Conservation (phyloP, 2,797 vertebrate genomes). For the Cuniculus paca region DNA sequence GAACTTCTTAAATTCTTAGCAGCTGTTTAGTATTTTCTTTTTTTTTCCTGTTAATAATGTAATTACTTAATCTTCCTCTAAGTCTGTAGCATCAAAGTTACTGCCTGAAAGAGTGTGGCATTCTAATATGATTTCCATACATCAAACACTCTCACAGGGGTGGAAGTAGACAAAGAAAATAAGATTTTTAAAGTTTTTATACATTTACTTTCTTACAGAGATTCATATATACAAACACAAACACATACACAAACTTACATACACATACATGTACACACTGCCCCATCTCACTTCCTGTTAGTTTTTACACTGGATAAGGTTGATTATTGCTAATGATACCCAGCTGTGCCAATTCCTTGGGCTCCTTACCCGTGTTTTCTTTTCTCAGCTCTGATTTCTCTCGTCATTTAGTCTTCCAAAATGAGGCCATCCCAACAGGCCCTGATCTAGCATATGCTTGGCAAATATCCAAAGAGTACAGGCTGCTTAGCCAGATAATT, state of each 20-base stretch:
- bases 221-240: neutral
- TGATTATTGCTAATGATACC: conserved; percentile 70
- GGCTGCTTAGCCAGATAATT: conserved; percentile 71
- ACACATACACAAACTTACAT: neutral
- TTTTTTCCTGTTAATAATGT: conserved; percentile 8
- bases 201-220: conserved; percentile 49
- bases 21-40: conserved; percentile 43
- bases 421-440: conserved; percentile 63
- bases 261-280: neutral
- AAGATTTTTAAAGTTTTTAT: neutral
- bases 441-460: conserved; percentile 67
- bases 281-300: conserved; percentile 39
- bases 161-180: neutral
- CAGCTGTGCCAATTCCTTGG: conserved; percentile 68
- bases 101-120: conserved; percentile 51
- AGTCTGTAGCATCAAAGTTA: conserved; percentile 46
- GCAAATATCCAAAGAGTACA: conserved; percentile 64
- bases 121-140: conserved; percentile 68
- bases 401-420: conserved; percentile 64
- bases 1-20: conserved; percentile 1
- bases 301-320: conserved; percentile 50
- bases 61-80: conserved; percentile 56
- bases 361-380: conserved; percentile 46
- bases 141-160: neutral
- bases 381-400: conserved; percentile 72